Evolutionary conservation across 2,113 vertebrate species (phyloP), one percentile per base, ranked within the genome.

Genomic region (Peromyscus leucopus): DNA sequence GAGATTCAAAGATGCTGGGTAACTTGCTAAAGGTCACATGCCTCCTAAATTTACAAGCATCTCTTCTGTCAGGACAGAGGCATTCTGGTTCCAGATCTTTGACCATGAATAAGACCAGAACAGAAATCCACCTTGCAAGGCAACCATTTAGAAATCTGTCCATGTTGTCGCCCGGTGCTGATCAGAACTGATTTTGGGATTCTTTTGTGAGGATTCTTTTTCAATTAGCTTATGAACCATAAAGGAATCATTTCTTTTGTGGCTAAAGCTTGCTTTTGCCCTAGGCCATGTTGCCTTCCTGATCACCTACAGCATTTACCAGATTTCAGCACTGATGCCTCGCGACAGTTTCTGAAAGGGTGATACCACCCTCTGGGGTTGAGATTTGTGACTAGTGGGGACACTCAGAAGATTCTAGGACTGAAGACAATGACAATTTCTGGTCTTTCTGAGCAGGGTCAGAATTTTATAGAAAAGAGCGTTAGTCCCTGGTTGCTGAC

Each of bases 1-100:
- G 71, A 92, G 22, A 90, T 74, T 97, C 79, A 90, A 69, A 91
- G 42, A 93, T 46, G 21, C 46, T 79, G 59, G 71, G 24, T 84
- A 69, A 71, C 19, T 84, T 95, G 51, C 33, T 26, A 63, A 33
- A 65, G 63, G 57, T 80, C 90, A 80, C 9, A 26, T 15, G 75
- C 28, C 65, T 42, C 63, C 39, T 72, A 93, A 91, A 42, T 39
- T 84, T 1, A 0, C 31, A 61, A 59, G 39, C 46, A 19, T 75
- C 28, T 89, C 72, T 39, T 55, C 75, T 94, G 67, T 94, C 69
- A 88, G 67, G 63, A 48, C 4, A 48, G 63, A 96, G 85, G 8
- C 8, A n/a, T 31, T 65, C n/a, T 21, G 13, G 91, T 46, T 76
- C 96, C 42, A 95, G 39, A 82, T 82, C 46, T 71, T 2, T 76